Conservation (phyloP, 2,797 vertebrate species). For the Parotocinclus haroldoi region DNA sequence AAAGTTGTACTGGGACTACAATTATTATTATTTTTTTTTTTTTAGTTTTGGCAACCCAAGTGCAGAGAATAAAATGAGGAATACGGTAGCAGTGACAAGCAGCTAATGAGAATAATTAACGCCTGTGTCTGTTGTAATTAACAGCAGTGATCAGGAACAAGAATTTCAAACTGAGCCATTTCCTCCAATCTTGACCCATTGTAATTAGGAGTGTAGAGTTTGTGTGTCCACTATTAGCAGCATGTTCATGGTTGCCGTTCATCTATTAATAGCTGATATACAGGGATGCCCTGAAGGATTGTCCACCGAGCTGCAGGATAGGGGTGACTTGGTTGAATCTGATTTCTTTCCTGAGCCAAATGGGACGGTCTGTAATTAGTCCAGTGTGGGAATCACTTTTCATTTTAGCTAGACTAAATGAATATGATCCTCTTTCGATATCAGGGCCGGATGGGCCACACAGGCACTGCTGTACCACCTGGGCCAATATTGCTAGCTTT, state of each 20-base stretch:
- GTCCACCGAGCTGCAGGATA: constrained; percentile 5
- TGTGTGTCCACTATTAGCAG: background rate
- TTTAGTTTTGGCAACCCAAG: too few species aligned
- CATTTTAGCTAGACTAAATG: constrained; percentile 45
- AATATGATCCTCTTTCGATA: constrained; percentile 35
- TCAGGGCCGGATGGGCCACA: constrained; percentile 27
- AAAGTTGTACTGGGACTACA: too few species aligned
- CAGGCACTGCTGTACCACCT: constrained; percentile 29
- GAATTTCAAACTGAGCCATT: too few species aligned
- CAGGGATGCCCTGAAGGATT: constrained; percentile 10
- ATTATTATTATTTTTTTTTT: too few species aligned
- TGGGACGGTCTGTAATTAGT: constrained; percentile 50
- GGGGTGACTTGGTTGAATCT: too few species aligned
- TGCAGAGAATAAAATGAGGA: too few species aligned
- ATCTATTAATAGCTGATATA: constrained; percentile 1
- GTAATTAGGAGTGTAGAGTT: too few species aligned
- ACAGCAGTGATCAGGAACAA: too few species aligned
- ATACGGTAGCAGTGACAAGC: too few species aligned
- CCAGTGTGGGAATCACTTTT: constrained; percentile 43
- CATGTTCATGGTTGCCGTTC: background rate
- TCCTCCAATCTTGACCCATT: too few species aligned
- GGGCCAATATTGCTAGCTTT: constrained; percentile 18
- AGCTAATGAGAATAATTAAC: too few species aligned
- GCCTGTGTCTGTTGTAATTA: too few species aligned
- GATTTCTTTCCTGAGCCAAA: constrained; percentile 46